These are phyloP conservation scores for Platycercus adscitus DNA, from an alignment of 2,113 vertebrate species.

Conservation along the genomic window DNA sequence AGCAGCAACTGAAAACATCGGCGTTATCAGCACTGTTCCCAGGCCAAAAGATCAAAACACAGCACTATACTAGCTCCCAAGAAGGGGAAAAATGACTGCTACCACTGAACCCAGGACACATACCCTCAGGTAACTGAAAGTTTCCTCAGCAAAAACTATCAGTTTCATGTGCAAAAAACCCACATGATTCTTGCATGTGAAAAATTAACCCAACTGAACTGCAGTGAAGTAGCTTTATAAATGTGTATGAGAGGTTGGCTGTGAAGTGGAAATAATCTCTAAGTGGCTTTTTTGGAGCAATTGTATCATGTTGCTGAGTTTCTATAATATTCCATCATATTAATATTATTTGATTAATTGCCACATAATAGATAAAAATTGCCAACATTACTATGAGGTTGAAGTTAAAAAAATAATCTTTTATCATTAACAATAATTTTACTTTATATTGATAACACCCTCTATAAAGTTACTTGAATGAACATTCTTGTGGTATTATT, in stretches of 20 bases:
- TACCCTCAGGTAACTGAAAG: not conserved
- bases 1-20: too few species aligned
- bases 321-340: not conserved
- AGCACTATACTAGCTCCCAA: too few species aligned
- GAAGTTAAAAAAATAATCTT: conserved; percentile 27
- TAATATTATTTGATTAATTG: conserved; percentile 39
- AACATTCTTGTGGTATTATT: not conserved
- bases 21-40: too few species aligned
- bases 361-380: not conserved
- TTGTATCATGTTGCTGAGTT: conserved; percentile 15
- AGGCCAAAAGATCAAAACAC: too few species aligned
- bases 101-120: too few species aligned
- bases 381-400: not conserved
- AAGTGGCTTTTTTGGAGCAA: conserved; percentile 1
- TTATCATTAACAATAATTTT: not conserved
- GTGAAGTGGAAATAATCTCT: conserved; percentile 32
- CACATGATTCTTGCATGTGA: not conserved
- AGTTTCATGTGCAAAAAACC: not conserved
- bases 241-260: not conserved
- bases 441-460: not conserved
- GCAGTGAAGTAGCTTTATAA: not conserved
- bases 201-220: not conserved
- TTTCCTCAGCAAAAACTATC: not conserved
- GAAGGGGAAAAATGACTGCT: too few species aligned
- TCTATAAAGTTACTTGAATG: conserved; percentile 29